Conservation (phyloP, 2,113 vertebrate species). For the Protobothrops flavoviridis region DNA sequence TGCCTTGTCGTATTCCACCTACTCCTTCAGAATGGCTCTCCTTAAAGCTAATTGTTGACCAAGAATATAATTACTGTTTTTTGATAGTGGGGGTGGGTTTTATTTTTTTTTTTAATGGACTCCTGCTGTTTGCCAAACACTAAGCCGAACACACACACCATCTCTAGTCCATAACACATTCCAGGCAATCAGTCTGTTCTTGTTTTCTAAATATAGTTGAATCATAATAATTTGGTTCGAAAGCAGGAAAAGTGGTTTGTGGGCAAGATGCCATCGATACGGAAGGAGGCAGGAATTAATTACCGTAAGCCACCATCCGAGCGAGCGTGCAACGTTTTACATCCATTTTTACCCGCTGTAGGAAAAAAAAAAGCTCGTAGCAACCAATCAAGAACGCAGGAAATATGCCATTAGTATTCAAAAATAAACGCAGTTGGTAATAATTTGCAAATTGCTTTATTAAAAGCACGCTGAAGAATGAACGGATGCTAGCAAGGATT, state of each 20-base stretch:
- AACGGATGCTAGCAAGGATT: conserved; percentile 52
- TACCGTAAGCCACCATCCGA: conserved; percentile 41
- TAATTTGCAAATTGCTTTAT: conserved; percentile 68
- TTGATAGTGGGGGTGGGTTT: not conserved
- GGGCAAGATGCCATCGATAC: conserved; percentile 43
- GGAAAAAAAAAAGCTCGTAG: conserved; percentile 37
- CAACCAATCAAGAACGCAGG: conserved; percentile 50
- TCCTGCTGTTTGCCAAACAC: conserved; percentile 5
- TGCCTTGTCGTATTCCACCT: not conserved
- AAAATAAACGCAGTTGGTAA: conserved; percentile 57
- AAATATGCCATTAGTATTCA: conserved; percentile 55
- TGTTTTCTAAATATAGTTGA: conserved; percentile 34
- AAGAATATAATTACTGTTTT: not conserved
- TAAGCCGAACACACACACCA: conserved; percentile 19
- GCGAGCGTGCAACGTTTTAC: conserved; percentile 54
- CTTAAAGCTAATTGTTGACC: not conserved
- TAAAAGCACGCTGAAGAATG: conserved; percentile 58
- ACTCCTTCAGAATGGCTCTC: not conserved
- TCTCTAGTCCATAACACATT: conserved; percentile 1
- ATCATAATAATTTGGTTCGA: conserved; percentile 41
- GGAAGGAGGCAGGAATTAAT: conserved; percentile 32
- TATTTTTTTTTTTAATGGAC: not conserved
- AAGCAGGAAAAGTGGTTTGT: conserved; percentile 21
- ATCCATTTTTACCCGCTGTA: conserved; percentile 41
- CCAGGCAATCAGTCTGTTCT: conserved; percentile 18